Base-by-base conservation (phyloP, 2,797 vertebrate genomes). In the Anabas testudineus region DNA sequence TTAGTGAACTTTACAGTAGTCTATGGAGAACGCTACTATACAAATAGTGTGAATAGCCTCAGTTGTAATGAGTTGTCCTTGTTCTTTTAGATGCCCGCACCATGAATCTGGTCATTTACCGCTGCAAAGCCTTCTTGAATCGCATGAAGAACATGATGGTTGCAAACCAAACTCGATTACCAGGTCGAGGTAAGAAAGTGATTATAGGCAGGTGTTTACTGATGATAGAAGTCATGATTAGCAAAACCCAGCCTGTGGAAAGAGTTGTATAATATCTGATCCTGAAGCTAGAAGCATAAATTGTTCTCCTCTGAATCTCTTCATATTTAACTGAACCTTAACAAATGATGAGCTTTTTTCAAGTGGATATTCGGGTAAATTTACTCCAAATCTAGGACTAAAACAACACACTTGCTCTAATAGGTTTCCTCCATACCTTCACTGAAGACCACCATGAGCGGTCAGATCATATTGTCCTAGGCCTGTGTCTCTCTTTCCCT, bases 91-190 rank as follows among this genome's bases (percentile, higher is more conserved):
- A 92, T 15, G 89, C 93, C 56, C 71, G 81, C 69, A 81, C 81
- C 47, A 77, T 93, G 76, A 92, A 91, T 61, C 84, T 94, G 77
- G 37, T 92, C 39, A 84, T 94, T 80, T 93, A 91, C 61, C 92
- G 90, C 70, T 93, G 92, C 86, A 93, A 89, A 81, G 92, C 87
- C 32, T 93, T 92, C 81, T 60, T 93, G 43, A 90, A 87, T 43
- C 90, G 87, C n/a, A 66, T 93, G 83, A 93, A 82, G 85, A 92
- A 77, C 3, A 66, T 39, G 46, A 83, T 92, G 61, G 62, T 72
- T 10, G 49, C 80, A 58, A 81, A 76, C n/a, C 86, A 64, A 66
- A 67, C 48, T 4, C 67, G 2, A 2, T 51, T 65, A 49, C 42
- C 58, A 10, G 56, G 45, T 71, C 59, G 28, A 83, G 84, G 87